A percentile compares a stretch with the other conserved stretches of the same genome.
Conservation (phyloP, 2,888 invertebrate species). For the Euplexia lucipara region DNA sequence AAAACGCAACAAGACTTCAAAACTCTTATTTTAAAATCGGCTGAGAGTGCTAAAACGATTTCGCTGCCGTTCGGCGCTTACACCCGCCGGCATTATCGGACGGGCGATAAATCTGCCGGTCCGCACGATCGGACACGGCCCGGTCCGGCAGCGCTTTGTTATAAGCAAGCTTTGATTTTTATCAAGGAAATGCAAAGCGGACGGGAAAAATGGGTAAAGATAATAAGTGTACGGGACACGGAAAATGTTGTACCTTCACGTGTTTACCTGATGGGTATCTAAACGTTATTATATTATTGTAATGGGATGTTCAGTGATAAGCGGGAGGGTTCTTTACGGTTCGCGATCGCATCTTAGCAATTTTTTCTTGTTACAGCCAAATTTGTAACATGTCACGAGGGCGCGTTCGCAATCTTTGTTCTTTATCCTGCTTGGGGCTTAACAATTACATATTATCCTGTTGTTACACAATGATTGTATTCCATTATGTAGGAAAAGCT, state of each 20-base stretch:
- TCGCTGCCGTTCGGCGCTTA: constrained; percentile 35
- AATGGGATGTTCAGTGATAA: constrained; percentile 21
- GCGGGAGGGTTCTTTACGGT: not conserved
- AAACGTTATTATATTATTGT: constrained; percentile 32
- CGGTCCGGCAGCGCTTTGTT: constrained; percentile 33
- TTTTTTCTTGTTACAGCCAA: not conserved
- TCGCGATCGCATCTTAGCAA: constrained; percentile 8
- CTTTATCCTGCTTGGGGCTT: not conserved
- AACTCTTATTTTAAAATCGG: constrained; percentile 44
- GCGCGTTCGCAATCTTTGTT: not conserved
- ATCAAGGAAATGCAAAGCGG: constrained; percentile 54
- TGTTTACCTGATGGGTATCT: constrained; percentile 32
- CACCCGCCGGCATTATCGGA: constrained; percentile 38
- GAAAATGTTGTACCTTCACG: constrained; percentile 13
- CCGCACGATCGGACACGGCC: constrained; percentile 50
- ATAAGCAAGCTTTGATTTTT: constrained; percentile 51
- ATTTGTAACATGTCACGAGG: not conserved
- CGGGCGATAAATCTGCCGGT: constrained; percentile 50
- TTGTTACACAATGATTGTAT: too few relatives aligned
- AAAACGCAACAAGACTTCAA: constrained; percentile 10
- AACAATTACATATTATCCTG: not conserved
- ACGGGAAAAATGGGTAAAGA: constrained; percentile 35
- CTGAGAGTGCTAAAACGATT: constrained; percentile 44
- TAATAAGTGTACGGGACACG: constrained; percentile 21
- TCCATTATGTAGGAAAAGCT: too few relatives aligned